These are phyloP conservation scores for Drosophila aldrichi DNA, from an alignment of 2,888 invertebrate species.

Conservation along the genomic window DNA sequence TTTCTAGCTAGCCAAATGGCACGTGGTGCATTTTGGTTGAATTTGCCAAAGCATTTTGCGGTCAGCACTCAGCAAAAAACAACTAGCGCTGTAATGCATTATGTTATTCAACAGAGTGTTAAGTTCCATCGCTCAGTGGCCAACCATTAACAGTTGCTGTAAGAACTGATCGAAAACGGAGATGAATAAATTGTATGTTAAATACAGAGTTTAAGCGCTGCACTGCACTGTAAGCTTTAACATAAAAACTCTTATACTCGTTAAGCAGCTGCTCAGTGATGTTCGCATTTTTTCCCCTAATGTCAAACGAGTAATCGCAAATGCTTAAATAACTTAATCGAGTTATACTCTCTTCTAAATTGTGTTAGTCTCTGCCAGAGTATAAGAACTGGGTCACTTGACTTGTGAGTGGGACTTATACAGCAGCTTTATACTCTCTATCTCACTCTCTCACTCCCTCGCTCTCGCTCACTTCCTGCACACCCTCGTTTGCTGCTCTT, in stretches of 20 bases:
- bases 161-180: neutral
- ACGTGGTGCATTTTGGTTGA: constrained; percentile 3
- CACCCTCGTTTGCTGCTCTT: constrained; percentile 18
- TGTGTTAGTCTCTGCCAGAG: constrained; percentile 6
- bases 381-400: constrained; percentile 31
- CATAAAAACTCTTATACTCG: constrained; percentile 6
- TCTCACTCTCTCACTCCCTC: neutral
- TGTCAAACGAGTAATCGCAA: neutral
- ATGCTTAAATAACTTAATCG: constrained; percentile 13
- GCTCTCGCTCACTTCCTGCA: neutral
- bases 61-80: constrained; percentile 1
- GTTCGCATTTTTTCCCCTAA: neutral
- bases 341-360: constrained; percentile 6
- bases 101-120: neutral
- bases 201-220: neutral
- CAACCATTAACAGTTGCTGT: neutral
- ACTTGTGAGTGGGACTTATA: constrained; percentile 21
- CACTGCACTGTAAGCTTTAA: neutral
- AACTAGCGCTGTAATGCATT: too few species aligned
- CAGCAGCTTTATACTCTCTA: neutral
- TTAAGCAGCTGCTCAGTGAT: neutral
- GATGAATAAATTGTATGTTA: neutral
- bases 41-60: constrained; percentile 14
- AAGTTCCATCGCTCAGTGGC: neutral
- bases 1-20: constrained; percentile 20